phyloP scores from a whole-genome alignment of 2,797 vertebrate species.

The Arnoldichthys spilopterus region DNA sequence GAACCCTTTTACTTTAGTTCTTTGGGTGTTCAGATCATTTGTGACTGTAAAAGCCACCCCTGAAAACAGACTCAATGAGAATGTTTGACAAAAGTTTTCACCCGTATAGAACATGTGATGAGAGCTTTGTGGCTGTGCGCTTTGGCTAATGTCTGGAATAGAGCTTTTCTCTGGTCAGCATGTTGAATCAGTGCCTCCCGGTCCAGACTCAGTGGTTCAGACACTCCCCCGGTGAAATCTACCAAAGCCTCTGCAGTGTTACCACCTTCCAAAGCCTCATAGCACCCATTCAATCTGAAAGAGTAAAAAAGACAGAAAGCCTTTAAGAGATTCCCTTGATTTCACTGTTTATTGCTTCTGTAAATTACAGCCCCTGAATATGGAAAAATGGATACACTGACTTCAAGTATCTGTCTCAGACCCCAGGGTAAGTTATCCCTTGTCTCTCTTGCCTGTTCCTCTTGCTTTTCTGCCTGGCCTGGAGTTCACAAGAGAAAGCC shows the following conservation, averaged over 20 bases:
- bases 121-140: slow-evolving; percentile 77
- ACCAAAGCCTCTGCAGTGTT: slow-evolving; percentile 85
- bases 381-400: not conserved
- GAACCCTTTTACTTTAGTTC: no score
- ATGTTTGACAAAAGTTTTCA: slow-evolving; percentile 50
- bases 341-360: not conserved
- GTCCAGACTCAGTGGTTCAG: slow-evolving; percentile 75
- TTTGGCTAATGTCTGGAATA: slow-evolving; percentile 78
- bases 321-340: not conserved
- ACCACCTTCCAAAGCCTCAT: slow-evolving; percentile 85
- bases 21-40: no score
- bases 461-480: not conserved
- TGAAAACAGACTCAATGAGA: not conserved
- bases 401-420: not conserved
- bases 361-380: not conserved
- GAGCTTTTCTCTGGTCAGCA: slow-evolving; percentile 67
- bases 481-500: slow-evolving; percentile 3
- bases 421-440: not conserved
- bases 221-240: slow-evolving; percentile 86
- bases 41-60: no score
- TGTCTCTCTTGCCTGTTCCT: not conserved
- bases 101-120: slow-evolving; percentile 85
- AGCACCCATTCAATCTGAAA: slow-evolving; percentile 82
- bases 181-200: slow-evolving; percentile 51
- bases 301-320: not conserved